These are phyloP conservation scores for Theristicus caerulescens DNA, from an alignment of 2,113 vertebrate species.

Conservation along the genomic window DNA sequence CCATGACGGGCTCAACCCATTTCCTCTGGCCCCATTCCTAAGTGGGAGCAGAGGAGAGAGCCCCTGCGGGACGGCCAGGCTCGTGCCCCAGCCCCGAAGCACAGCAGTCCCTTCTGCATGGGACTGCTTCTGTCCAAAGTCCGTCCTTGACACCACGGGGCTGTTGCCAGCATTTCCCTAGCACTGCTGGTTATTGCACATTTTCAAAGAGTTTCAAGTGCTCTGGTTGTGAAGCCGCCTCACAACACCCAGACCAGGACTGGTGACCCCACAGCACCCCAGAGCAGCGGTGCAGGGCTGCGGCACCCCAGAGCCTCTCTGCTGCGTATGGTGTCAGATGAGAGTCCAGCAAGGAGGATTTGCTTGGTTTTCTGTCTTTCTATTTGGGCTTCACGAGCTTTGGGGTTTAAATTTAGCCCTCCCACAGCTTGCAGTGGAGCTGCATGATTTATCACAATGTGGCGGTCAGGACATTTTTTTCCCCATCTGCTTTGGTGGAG, in stretches of 20 bases:
- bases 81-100: background rate
- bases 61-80: rapidly evolving
- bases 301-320: background rate
- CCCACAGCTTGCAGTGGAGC: background rate
- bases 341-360: background rate
- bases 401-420: background rate
- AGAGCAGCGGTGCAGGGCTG: background rate
- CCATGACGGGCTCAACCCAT: rapidly evolving
- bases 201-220: background rate
- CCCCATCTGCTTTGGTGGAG: background rate
- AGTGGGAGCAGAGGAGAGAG: background rate
- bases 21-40: background rate
- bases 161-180: background rate
- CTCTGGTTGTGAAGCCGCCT: background rate
- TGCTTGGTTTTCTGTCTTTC: background rate
- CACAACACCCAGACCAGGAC: background rate
- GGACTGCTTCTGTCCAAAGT: background rate
- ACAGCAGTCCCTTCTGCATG: background rate
- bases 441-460: background rate
- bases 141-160: no score
- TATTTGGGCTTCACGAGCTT: background rate
- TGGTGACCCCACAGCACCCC: rapidly evolving
- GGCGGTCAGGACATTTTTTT: background rate
- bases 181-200: background rate
- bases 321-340: no score